A percentile compares a stretch with the other conserved stretches of the same genome.
Conservation (phyloP, 2,888 invertebrate species). For the Homarus gammarus region DNA sequence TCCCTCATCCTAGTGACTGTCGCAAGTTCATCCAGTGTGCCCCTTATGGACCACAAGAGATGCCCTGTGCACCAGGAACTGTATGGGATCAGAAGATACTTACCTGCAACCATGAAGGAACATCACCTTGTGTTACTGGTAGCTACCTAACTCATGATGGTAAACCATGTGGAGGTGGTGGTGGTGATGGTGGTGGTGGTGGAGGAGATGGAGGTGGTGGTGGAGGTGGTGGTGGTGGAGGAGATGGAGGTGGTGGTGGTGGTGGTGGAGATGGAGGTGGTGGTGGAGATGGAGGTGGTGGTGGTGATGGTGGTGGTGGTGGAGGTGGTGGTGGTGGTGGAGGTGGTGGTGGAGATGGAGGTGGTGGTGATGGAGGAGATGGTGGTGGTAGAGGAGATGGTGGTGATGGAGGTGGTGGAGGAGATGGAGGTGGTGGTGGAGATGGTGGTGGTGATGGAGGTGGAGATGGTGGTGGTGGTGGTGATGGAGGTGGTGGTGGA, state of each 20-base stretch:
- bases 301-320: too few relatives aligned
- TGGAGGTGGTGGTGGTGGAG: background rate
- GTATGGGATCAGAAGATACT: slow-evolving; percentile 52
- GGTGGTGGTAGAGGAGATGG: slow-evolving; percentile 1
- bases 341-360: background rate
- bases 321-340: slow-evolving; percentile 33
- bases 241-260: background rate
- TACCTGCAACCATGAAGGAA: slow-evolving; percentile 51
- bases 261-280: slow-evolving; percentile 20
- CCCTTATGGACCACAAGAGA: slow-evolving; percentile 60
- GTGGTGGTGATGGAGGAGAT: slow-evolving; percentile 11
- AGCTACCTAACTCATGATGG: slow-evolving; percentile 43
- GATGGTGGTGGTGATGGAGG: slow-evolving; percentile 5
- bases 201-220: background rate
- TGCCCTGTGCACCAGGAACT: slow-evolving; percentile 55
- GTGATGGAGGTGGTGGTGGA: too few relatives aligned
- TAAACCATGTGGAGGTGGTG: slow-evolving; percentile 47
- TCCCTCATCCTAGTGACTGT: slow-evolving; percentile 73
- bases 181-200: background rate
- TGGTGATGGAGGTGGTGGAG: slow-evolving; percentile 24
- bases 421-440: background rate
- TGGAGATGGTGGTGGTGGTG: too few relatives aligned
- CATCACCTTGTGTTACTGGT: slow-evolving; percentile 55
- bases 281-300: background rate
- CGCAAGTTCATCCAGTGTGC: slow-evolving; percentile 76